A percentile compares a stretch with the other conserved stretches of the same genome.
These are phyloP conservation scores for Spheniscus humboldti DNA, from an alignment of 2,797 vertebrate species.

Conservation along the genomic window DNA sequence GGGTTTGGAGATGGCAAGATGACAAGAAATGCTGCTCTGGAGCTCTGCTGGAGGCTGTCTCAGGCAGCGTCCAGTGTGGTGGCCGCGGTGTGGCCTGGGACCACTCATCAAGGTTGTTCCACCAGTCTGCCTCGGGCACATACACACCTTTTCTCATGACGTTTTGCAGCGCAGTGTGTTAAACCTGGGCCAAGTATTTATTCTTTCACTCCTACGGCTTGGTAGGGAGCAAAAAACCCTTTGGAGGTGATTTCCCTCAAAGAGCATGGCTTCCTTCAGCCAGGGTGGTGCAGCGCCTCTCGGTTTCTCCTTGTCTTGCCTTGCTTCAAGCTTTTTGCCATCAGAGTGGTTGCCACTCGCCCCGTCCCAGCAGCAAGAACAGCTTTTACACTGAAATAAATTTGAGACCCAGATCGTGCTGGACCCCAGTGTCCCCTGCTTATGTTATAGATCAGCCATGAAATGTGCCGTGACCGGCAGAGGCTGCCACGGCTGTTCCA, in stretches of 20 bases:
- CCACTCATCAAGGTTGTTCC: not conserved
- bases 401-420: fast-evolving
- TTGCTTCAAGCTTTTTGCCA: not conserved
- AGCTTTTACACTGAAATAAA: not conserved
- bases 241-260: not conserved
- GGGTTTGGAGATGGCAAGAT: too few relatives aligned
- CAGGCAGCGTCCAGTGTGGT: not conserved
- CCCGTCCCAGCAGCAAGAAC: not conserved
- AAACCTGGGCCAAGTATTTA: not conserved
- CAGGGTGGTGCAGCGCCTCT: not conserved
- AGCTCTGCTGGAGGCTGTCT: not conserved
- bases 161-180: not conserved
- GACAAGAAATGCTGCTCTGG: too few relatives aligned
- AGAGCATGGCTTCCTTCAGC: not conserved
- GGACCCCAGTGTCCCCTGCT: fast-evolving
- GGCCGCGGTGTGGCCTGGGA: not conserved
- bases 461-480: not conserved
- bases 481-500: not conserved
- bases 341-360: fast-evolving
- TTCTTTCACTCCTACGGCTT: not conserved
- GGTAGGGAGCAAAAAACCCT: not conserved
- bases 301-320: not conserved
- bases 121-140: not conserved
- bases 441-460: fast-evolving
- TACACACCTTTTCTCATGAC: not conserved